phyloP scores from a whole-genome alignment of 37 sponge, comb jelly and placozoan species.

The Chondrilla cf. caribensis region DNA sequence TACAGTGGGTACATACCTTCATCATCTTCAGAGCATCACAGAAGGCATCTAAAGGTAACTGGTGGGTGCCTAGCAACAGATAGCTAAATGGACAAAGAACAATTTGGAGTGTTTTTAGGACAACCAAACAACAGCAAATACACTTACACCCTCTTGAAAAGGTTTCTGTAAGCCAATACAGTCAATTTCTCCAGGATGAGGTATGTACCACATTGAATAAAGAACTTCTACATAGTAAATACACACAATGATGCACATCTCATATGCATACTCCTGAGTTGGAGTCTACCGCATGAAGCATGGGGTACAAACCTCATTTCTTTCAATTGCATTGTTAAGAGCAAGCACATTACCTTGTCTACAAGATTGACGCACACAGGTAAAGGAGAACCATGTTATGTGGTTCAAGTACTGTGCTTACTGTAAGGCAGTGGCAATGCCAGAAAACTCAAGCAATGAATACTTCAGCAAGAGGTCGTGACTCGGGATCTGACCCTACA shows the following conservation, averaged over 20 bases:
- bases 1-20: slow-evolving; percentile 25
- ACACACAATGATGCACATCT: too few species aligned
- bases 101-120: too few species aligned
- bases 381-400: neutral
- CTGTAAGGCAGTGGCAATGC: slow-evolving; percentile 64
- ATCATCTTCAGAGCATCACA: slow-evolving; percentile 46
- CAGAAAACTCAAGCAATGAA: slow-evolving; percentile 53
- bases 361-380: neutral
- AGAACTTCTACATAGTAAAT: slow-evolving; percentile 48
- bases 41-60: slow-evolving; percentile 61
- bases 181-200: slow-evolving; percentile 91
- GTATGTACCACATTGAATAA: slow-evolving; percentile 84
- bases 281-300: neutral
- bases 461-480: slow-evolving; percentile 63
- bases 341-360: slow-evolving; percentile 67
- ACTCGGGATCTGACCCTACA: slow-evolving; percentile 69
- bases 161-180: slow-evolving; percentile 84
- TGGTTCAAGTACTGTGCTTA: slow-evolving; percentile 6
- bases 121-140: neutral
- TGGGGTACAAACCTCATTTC: slow-evolving; percentile 41
- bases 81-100: slow-evolving; percentile 31
- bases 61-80: slow-evolving; percentile 55
- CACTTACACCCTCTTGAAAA: slow-evolving; percentile 95
- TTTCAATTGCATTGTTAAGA: slow-evolving; percentile 44
- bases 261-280: neutral